Conservation (phyloP, 2,113 vertebrate genomes). For the Aegotheles bennettii region DNA sequence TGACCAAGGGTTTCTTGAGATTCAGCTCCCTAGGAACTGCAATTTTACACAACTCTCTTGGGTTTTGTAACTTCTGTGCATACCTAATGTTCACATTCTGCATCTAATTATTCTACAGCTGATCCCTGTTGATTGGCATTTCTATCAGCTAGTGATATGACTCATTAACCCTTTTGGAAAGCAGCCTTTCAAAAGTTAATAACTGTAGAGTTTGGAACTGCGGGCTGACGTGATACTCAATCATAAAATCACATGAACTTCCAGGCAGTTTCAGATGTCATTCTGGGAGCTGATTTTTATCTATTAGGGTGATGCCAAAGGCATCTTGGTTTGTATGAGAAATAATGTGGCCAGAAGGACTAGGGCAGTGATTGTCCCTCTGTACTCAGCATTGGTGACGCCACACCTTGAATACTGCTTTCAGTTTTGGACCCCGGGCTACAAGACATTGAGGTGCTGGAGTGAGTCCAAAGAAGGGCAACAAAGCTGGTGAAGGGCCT, state of each 20-base stretch:
- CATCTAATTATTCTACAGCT: constrained; percentile 34
- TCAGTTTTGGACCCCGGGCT: too few relatives aligned
- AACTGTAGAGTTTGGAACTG: not conserved
- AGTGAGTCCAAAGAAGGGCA: too few relatives aligned
- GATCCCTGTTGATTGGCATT: constrained; percentile 28
- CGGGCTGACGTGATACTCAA: not conserved
- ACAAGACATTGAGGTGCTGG: too few relatives aligned
- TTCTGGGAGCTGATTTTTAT: not conserved
- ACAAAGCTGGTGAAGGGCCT: too few relatives aligned
- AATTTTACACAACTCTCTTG: not conserved
- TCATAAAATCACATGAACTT: not conserved
- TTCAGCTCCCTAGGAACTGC: not conserved
- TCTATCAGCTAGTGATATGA: constrained; percentile 11
- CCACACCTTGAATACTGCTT: too few relatives aligned
- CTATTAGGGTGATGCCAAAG: too few relatives aligned
- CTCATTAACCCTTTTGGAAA: constrained; percentile 42
- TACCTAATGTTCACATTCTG: constrained; percentile 43
- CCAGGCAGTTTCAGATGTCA: not conserved
- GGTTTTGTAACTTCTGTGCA: constrained; percentile 13
- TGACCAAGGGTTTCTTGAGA: not conserved
- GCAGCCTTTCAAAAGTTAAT: constrained; percentile 1
- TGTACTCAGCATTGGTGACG: too few relatives aligned
- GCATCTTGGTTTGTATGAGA: too few relatives aligned
- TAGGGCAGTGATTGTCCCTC: too few relatives aligned
- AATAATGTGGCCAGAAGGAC: too few relatives aligned